Evolutionary conservation across 2,113 vertebrate genomes (phyloP).

Genomic region (Nothocercus nigrocapillus): DNA sequence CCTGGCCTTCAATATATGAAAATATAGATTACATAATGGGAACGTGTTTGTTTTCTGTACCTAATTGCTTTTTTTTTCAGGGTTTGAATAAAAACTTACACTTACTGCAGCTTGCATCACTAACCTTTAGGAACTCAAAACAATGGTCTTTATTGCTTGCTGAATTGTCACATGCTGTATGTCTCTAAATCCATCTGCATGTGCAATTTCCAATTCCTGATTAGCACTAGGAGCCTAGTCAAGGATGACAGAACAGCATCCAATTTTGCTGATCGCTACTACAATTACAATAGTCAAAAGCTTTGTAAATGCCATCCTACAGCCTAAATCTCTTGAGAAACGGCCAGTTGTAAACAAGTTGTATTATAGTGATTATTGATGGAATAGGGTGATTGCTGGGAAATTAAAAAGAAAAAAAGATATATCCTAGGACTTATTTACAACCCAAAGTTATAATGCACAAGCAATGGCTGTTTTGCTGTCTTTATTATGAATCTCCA

Average conservation of each 20-base stretch:
- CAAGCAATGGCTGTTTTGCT: neutral
- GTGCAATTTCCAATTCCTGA: conserved; percentile 37
- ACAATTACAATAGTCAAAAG: conserved; percentile 11
- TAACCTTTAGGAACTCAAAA: conserved; percentile 57
- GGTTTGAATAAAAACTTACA: neutral
- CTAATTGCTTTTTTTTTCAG: conserved; percentile 43
- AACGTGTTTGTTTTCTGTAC: conserved; percentile 8
- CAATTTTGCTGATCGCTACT: conserved; percentile 12
- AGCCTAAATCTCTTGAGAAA: neutral
- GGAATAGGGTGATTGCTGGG: neutral
- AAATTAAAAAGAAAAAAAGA: neutral
- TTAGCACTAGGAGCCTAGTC: conserved; percentile 36
- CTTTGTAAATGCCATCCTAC: neutral
- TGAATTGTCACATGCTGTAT: conserved; percentile 47
- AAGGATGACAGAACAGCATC: conserved; percentile 42
- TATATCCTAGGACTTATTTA: neutral
- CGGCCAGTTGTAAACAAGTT: neutral
- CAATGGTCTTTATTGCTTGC: conserved; percentile 9
- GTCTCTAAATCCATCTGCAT: conserved; percentile 53
- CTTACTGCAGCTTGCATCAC: conserved; percentile 12
- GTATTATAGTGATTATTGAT: neutral
- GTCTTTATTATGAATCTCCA: neutral
- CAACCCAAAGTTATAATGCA: neutral
- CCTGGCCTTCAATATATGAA: conserved; percentile 24
- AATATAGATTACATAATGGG: conserved; percentile 33